phyloP scores from a whole-genome alignment of 2,888 invertebrate genomes.

The Stenchaetothrips biformis region DNA sequence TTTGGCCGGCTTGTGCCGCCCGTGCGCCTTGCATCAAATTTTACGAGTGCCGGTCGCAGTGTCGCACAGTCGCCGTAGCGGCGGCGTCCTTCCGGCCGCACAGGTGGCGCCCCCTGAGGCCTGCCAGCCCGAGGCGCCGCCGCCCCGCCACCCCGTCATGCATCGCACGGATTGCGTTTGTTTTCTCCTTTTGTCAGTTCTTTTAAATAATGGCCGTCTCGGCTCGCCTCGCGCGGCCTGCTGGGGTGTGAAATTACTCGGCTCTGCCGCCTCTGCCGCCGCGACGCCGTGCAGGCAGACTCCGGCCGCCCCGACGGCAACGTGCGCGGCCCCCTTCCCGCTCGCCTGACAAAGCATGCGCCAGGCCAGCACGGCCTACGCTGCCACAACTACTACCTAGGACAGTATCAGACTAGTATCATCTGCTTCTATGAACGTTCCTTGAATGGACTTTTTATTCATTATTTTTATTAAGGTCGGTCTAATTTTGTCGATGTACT shows the following conservation, averaged over 20 bases:
- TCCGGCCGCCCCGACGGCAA: too few species aligned
- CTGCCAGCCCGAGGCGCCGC: not conserved
- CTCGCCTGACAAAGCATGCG: too few species aligned
- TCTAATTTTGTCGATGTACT: too few species aligned
- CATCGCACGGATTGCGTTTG: slow-evolving; percentile 11
- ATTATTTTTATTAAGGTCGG: too few species aligned
- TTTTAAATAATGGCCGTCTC: slow-evolving; percentile 2
- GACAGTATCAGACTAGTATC: too few species aligned
- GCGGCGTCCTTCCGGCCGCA: not conserved
- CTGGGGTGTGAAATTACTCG: not conserved
- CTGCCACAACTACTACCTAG: too few species aligned
- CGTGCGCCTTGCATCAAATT: not conserved
- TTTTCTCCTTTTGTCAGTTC: slow-evolving; percentile 12
- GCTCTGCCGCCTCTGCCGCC: not conserved
- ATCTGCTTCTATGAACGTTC: too few species aligned
- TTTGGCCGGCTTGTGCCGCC: not conserved
- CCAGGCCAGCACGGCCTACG: too few species aligned
- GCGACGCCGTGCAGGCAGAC: not conserved
- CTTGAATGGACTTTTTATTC: too few species aligned
- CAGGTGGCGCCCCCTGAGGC: too few species aligned
- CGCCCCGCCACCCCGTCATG: not conserved
- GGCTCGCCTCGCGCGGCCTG: not conserved
- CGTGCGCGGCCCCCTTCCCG: too few species aligned
- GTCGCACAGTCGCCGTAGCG: not conserved
- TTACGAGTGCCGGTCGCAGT: not conserved